Percentiles rank a stretch among this genome's conserved stretches.
Conservation (phyloP, 2,797 vertebrate species). For the Gallinago stenura region DNA sequence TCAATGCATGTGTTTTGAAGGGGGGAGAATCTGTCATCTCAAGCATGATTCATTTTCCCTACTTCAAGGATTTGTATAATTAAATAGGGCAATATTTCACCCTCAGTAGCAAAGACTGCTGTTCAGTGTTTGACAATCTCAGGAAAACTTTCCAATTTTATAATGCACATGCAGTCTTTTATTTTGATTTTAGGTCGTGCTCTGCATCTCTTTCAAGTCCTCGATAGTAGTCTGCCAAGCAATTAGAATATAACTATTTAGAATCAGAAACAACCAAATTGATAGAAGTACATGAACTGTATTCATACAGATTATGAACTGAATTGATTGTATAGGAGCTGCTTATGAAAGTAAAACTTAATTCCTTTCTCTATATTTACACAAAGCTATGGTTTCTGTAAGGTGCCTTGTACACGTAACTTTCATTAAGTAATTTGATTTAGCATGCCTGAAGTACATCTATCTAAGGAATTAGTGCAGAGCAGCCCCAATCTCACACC, state of each 20-base stretch:
- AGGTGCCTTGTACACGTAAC: neutral
- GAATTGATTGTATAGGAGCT: neutral
- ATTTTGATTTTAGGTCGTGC: neutral
- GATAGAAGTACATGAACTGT: neutral
- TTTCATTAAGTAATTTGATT: neutral
- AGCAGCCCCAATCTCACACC: neutral
- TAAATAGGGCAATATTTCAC: neutral
- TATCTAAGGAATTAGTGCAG: neutral
- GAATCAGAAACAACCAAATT: neutral
- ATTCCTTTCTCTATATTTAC: neutral
- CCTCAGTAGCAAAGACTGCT: neutral
- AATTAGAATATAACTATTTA: neutral
- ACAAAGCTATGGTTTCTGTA: neutral
- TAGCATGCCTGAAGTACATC: neutral
- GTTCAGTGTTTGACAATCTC: neutral
- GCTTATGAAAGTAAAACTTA: neutral
- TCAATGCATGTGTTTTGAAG: neutral
- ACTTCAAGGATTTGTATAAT: neutral
- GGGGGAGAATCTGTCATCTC: neutral
- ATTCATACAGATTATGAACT: neutral
- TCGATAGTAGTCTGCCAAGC: neutral
- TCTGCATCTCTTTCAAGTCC: neutral
- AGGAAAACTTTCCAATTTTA: neutral
- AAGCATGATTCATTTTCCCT: neutral
- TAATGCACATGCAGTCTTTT: neutral